Conservation (phyloP, 2,797 vertebrate genomes). For the Echeneis naucrates region DNA sequence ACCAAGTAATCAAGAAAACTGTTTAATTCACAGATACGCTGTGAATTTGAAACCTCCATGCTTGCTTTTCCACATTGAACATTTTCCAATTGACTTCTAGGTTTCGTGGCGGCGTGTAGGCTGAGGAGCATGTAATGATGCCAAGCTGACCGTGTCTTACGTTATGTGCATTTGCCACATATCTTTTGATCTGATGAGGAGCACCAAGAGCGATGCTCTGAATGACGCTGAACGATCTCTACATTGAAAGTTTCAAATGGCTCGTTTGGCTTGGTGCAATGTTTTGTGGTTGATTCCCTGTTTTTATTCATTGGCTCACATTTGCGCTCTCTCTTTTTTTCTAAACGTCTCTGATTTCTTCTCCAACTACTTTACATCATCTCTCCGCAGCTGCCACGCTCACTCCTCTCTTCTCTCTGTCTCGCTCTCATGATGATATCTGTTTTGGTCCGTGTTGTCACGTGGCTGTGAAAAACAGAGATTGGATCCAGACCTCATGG, state of each 20-base stretch:
- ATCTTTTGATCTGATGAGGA: conserved; percentile 4
- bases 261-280: conserved; percentile 15
- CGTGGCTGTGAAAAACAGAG: conserved; percentile 55
- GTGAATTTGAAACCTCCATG: background rate
- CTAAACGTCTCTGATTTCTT: conserved; percentile 34
- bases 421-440: conserved; percentile 39
- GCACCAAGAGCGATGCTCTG: conserved; percentile 1
- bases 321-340: conserved; percentile 31
- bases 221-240: conserved; percentile 18
- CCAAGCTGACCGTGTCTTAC: conserved; percentile 1
- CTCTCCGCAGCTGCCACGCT: conserved; percentile 59
- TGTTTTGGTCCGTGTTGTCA: conserved; percentile 79
- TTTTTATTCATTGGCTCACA: conserved; percentile 45
- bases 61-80: background rate
- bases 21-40: background rate
- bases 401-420: conserved; percentile 24
- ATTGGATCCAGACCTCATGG: conserved; percentile 79
- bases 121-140: conserved; percentile 11
- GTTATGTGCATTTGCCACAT: background rate
- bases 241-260: conserved; percentile 29
- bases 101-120: background rate
- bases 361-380: conserved; percentile 58
- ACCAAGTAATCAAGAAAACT: background rate
- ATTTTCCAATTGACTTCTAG: background rate
- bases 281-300: conserved; percentile 30